A percentile compares a stretch with the other conserved stretches of the same genome.
phyloP scores from a whole-genome alignment of 2,888 invertebrate species.

The Mamestra brassicae region DNA sequence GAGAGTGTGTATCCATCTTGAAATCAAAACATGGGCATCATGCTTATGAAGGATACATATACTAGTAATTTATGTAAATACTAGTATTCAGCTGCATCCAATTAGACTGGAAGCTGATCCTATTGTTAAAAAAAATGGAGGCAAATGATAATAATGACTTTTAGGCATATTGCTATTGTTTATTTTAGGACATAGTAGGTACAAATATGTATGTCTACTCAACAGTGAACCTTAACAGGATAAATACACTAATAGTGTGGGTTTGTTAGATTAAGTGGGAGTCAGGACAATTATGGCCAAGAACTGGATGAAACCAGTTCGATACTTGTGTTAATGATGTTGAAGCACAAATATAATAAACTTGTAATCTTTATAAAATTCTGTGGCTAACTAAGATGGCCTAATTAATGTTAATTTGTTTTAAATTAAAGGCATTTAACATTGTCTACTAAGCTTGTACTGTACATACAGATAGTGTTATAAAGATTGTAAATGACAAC shows the following conservation, averaged over 20 bases:
- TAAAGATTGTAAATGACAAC: slow-evolving; percentile 18
- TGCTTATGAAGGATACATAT: neutral
- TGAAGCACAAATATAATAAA: slow-evolving; percentile 13
- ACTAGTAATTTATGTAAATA: too few species aligned
- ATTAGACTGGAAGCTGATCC: too few species aligned
- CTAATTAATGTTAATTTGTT: slow-evolving; percentile 42
- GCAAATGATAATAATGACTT: neutral
- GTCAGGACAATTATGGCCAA: neutral
- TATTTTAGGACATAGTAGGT: neutral
- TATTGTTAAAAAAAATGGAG: too few species aligned
- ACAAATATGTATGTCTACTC: neutral
- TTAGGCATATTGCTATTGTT: neutral
- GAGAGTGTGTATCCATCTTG: too few species aligned
- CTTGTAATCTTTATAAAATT: slow-evolving; percentile 1
- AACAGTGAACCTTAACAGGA: slow-evolving; percentile 18
- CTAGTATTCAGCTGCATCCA: too few species aligned
- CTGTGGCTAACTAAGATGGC: slow-evolving; percentile 20
- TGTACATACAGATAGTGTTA: slow-evolving; percentile 4
- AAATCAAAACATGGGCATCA: neutral
- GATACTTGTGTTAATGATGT: neutral
- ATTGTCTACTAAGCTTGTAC: slow-evolving; percentile 3
- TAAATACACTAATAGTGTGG: slow-evolving; percentile 16
- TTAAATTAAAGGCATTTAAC: slow-evolving; percentile 37
- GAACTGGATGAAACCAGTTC: slow-evolving; percentile 32
- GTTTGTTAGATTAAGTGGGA: slow-evolving; percentile 16